Evolutionary conservation across 92 coral and sea anemone genomes (phyloP), one percentile per base, ranked within the genome.

Genomic region (Galaxea fascicularis): DNA sequence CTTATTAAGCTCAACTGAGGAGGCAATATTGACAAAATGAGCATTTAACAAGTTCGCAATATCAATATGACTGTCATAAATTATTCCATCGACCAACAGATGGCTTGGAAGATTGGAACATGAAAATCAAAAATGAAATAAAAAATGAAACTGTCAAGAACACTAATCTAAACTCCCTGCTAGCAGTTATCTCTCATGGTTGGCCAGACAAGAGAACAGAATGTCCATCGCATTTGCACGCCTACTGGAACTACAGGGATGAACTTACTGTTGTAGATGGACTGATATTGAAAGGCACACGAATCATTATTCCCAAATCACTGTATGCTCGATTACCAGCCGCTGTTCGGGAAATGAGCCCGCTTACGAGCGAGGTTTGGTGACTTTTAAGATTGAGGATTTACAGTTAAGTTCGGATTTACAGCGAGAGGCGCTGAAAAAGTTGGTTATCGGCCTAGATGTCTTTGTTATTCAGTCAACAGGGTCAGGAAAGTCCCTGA

Each of bases 191-290:
- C 87, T 83, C 88, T 10, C 71, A 88, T 27, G 93, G 95, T 25
- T 90, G 93, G 88, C 88, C 92, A 10, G 89, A 89, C 45, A 92
- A 74, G 77, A 85, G 92, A 76, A 60, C 89, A 41, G 90, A 89
- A 47, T 89, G 95, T 31, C 95, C 92, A 44, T 29, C 74, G 15
- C 92, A 83, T 65, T 72, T 91, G 29, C 84, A 91, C 51, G 84
- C 88, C 0, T 87, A 87, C 73, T 90, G 93, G 85, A 90, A 90
- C 47, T 90, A 90, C 82, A 69, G 93, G 41, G 90, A 86, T 35
- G 73, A 86, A 65, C 78, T 84, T 30, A 87, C 89, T 9, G 87
- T 88, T 66, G 67, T 84, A 7, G 94, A 91, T 78, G 92, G 90
- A 27, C 49, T 92, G 27, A 85, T 85, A 5, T 89, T 92, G 18